These are phyloP conservation scores for Acholoe squamosa DNA, from an alignment of 2,888 invertebrate species.

Conservation along the genomic window DNA sequence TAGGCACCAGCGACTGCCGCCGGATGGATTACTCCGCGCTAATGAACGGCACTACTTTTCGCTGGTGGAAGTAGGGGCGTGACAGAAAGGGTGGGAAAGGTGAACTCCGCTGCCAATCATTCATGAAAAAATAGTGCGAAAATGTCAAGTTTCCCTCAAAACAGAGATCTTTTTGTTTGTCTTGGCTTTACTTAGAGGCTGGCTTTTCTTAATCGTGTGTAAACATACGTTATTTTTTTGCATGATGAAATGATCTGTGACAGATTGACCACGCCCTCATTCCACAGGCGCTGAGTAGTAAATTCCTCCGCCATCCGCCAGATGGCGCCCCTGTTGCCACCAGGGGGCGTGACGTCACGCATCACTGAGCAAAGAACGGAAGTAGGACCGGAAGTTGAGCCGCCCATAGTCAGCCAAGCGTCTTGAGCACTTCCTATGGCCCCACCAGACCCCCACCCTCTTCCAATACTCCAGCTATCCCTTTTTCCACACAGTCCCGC, in stretches of 20 bases:
- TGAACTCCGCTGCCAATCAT: not conserved
- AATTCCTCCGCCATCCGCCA: conserved; percentile 11
- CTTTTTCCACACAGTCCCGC: not conserved
- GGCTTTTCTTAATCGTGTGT: not conserved
- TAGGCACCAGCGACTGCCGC: not conserved
- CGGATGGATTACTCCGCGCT: conserved; percentile 54
- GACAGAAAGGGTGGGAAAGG: not conserved
- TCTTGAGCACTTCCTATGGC: not conserved
- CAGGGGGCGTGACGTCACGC: conserved; percentile 40
- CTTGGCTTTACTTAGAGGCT: not conserved
- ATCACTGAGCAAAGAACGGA: not conserved
- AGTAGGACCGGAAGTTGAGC: not conserved
- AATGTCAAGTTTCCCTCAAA: conserved; percentile 36
- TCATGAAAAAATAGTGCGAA: not conserved
- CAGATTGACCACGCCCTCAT: conserved; percentile 41
- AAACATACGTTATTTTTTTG: not conserved
- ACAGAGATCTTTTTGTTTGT: not conserved
- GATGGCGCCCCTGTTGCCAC: conserved; percentile 8
- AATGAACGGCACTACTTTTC: conserved; percentile 58
- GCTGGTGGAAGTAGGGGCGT: not conserved
- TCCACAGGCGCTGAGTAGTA: not conserved
- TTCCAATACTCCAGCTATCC: not conserved
- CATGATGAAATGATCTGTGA: conserved; percentile 3
- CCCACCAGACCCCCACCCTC: not conserved
- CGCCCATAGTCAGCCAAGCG: no score